A percentile compares a stretch with the other conserved stretches of the same genome.
Conservation (phyloP, 2,888 invertebrate species). For the Pimpla rufipes region DNA sequence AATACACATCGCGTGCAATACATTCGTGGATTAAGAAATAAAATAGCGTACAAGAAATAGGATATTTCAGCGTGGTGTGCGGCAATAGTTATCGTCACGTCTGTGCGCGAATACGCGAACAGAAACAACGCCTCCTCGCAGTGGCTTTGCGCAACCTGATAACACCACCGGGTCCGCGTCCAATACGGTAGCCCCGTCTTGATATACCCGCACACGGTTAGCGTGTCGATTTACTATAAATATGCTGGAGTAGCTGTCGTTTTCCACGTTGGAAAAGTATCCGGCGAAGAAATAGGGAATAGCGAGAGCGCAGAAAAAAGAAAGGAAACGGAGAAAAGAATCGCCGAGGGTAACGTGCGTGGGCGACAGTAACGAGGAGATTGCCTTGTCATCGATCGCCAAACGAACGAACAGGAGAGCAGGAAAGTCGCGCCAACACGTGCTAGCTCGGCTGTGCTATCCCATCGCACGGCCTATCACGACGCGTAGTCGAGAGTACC, state of each 20-base stretch:
- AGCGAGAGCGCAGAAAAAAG: background rate
- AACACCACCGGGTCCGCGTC: conserved; percentile 9
- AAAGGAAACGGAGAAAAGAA: background rate
- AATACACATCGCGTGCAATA: conserved; percentile 18
- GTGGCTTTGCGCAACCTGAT: conserved; percentile 41
- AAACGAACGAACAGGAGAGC: background rate
- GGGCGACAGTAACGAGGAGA: conserved; percentile 73
- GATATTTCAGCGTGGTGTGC: conserved; percentile 30
- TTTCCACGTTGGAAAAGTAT: conserved; percentile 15
- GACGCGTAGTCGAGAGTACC: background rate
- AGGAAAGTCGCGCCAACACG: background rate
- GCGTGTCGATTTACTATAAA: conserved; percentile 39
- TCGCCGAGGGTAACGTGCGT: background rate
- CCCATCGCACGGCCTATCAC: background rate
- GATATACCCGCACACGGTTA: conserved; percentile 25
- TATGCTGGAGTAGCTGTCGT: conserved; percentile 16
- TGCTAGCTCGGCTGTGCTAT: background rate
- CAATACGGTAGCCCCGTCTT: conserved; percentile 21
- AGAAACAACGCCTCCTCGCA: conserved; percentile 16
- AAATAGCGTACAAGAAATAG: conserved; percentile 46
- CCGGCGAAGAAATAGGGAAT: conserved; percentile 31
- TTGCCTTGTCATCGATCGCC: conserved; percentile 81
- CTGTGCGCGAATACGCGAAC: background rate
- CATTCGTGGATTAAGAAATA: conserved; percentile 6
- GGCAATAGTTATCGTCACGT: conserved; percentile 37